Percentiles rank a stretch among this genome's conserved stretches.
phyloP scores from a whole-genome alignment of 1,140 invertebrate species.

The Periplaneta americana region DNA sequence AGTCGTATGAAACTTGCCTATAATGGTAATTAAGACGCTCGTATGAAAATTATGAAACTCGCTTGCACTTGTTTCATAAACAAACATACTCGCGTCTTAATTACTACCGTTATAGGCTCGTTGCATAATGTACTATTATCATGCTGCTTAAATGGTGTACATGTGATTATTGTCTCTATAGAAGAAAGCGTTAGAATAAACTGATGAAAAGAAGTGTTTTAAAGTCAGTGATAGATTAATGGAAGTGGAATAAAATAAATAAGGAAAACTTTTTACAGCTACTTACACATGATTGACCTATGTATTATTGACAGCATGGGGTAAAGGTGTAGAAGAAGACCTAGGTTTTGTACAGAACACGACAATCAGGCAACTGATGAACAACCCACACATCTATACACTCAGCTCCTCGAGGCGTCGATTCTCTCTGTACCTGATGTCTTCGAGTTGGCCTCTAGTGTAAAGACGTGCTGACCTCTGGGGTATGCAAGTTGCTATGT shows the following conservation, averaged over 20 bases:
- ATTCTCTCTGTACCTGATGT: neutral
- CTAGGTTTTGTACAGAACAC: neutral
- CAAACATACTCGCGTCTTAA: too few relatives aligned
- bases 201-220: neutral
- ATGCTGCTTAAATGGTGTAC: too few relatives aligned
- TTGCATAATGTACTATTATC: too few relatives aligned
- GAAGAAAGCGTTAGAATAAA: neutral
- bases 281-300: neutral
- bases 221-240: neutral
- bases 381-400: neutral
- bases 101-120: too few relatives aligned
- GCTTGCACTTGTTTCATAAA: too few relatives aligned
- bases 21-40: too few relatives aligned
- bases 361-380: too few relatives aligned
- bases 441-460: neutral
- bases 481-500: too few relatives aligned
- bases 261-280: neutral
- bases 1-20: too few relatives aligned
- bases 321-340: neutral
- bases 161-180: too few relatives aligned
- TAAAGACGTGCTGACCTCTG: neutral
- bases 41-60: too few relatives aligned
- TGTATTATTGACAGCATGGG: neutral
- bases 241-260: neutral
- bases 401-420: neutral